A percentile compares a stretch with the other conserved stretches of the same genome.
Conservation (phyloP, 2,888 invertebrate species). For the Encarsia formosa region DNA sequence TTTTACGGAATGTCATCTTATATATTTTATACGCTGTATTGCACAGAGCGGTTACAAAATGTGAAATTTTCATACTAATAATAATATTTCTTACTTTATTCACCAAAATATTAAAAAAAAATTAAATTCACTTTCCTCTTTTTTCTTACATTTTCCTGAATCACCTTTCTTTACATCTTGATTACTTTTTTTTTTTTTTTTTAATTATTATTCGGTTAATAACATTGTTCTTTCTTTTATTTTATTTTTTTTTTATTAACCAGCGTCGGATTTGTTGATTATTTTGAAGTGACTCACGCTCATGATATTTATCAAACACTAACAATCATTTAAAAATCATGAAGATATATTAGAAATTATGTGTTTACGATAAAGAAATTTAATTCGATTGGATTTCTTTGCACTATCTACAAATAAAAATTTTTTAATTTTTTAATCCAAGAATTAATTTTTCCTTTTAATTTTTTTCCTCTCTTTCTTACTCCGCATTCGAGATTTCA, state of each 20-base stretch:
- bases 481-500: conserved; percentile 19
- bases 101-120: conserved; percentile 29
- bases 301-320: conserved; percentile 24
- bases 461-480: no score
- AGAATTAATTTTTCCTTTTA: not conserved
- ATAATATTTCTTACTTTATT: conserved; percentile 17
- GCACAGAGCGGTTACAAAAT: conserved; percentile 46
- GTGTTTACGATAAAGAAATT: conserved; percentile 13
- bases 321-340: conserved; percentile 26
- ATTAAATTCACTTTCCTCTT: conserved; percentile 24
- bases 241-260: conserved; percentile 9
- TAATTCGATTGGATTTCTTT: not conserved
- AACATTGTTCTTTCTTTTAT: conserved; percentile 9
- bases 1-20: conserved; percentile 17
- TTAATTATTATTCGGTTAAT: not conserved
- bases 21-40: conserved; percentile 31
- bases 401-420: not conserved
- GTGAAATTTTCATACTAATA: conserved; percentile 29
- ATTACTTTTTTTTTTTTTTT: conserved; percentile 6
- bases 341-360: conserved; percentile 13
- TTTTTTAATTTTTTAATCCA: not conserved
- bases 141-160: conserved; percentile 21
- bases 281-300: conserved; percentile 20
- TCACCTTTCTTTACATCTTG: conserved; percentile 4
- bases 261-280: conserved; percentile 17